Base-by-base conservation (phyloP, 2,113 vertebrate genomes). In the Takifugu bimaculatus region DNA sequence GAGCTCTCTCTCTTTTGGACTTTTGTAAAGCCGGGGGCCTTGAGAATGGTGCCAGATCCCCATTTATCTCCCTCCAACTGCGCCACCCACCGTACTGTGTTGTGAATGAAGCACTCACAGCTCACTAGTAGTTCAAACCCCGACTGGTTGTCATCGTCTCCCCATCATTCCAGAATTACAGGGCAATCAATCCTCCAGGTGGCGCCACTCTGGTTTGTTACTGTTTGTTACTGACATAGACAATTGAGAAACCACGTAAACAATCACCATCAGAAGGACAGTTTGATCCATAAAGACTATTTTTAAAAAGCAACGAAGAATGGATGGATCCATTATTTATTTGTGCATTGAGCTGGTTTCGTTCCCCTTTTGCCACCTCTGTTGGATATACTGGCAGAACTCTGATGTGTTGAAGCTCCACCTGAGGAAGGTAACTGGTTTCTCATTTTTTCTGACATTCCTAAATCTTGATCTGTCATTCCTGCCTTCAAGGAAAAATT, bases 121-220 rank as follows among this genome's bases (percentile, higher is more conserved):
- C 26, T 27, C 56, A 78, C 75, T 63, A 49, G 53, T 68, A 62
- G 88, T 90, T 90, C 89, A 90, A 86, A 88, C 63, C 70, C 71
- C 60, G 32, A 68, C 60, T 74, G 72, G 74, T 65, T 73, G 4
- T 51, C 15, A 52, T 58, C 29, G 42, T 45, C 50, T 45, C 50
- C 11, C 28, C 39, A 27, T 77, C 70, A 52, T 56, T 4, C 64
- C 35, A 27, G 61, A 79, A 66, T 59, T 44, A 51, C 67, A 73
- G 73, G 73, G 42, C 78, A 75, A 79, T 78, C 74, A 80, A 65
- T 71, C 80, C 81, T 84, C 60, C 71, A 82, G 70, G 70, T 77
- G 65, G 64, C 66, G 57, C 48, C 66, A 58, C 57, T 68, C 65
- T 50, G 75, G 74, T 20, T 20, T 20, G 20, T 20, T 20, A 20